Base-by-base conservation (phyloP, 2,888 invertebrate species). In the Galerucella pusilla region DNA sequence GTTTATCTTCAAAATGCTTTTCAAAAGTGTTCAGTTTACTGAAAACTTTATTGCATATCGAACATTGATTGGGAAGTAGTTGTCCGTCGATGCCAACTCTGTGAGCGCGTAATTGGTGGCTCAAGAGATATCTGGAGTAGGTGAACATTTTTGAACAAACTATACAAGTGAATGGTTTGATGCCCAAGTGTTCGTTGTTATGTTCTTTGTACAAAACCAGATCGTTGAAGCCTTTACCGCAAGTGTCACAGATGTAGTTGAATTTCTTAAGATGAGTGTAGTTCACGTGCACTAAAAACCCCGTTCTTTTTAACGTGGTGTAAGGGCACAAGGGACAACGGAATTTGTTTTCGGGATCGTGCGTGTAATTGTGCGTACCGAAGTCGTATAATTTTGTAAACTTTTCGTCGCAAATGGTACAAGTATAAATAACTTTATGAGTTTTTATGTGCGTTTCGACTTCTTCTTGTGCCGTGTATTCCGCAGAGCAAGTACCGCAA, bases 171-270 rank as follows among this genome's bases (percentile, higher is more conserved):
- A 90, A 86, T 71, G 90, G 90, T 64, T 88, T 89, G 61, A 89
- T 88, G 65, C 89, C 89, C 52, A 88, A 87, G 83, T 90, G 90
- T 14, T 89, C 89, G 81, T 91, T 90, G 81, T 89, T 88, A 83
- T 91, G 91, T 76, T 90, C 90, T 80, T 88, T 88, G 73, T 89
- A 89, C 79, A 89, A 87, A 59, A 88, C 88, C 61, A 87, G 86
- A 81, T 90, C 89, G 85, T 89, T 89, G 77, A 90, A 90, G 14
- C 90, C 90, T 83, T 90, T 90, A 73, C 89, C 88, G 81, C 90
- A 90, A 9, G 88, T 88, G 66, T 88, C 88, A 82, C 90, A 90
- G 73, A 88, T 88, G 83, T 90, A 90, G 74, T 88, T 88, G 77
- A 88, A 87, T 66, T 86, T 85, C 42, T 85, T 83, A 25, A 85